Evolutionary conservation across 53 echinoderm and acorn worm genomes (phyloP).

Genomic region (Holothuria scabra): DNA sequence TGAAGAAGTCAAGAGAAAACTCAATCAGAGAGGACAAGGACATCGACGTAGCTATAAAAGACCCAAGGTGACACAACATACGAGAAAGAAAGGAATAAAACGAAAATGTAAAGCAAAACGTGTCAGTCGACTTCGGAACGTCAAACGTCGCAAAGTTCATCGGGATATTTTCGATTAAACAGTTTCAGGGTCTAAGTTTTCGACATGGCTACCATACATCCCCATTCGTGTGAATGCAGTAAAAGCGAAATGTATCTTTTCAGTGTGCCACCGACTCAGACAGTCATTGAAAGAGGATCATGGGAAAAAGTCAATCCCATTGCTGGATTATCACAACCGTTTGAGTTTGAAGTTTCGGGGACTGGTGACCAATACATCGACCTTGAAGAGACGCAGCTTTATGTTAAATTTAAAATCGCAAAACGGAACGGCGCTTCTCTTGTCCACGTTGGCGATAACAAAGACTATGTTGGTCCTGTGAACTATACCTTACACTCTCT

Average conservation of each 20-base stretch:
- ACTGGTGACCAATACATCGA: slow-evolving; percentile 60
- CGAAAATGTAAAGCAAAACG: too few relatives aligned
- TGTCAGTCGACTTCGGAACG: background rate
- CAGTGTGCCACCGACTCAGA: slow-evolving; percentile 53
- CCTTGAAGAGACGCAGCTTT: slow-evolving; percentile 50
- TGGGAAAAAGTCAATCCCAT: slow-evolving; percentile 5
- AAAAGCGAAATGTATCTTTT: slow-evolving; percentile 50
- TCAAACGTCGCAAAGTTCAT: background rate
- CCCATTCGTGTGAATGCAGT: slow-evolving; percentile 42
- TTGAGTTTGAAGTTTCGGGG: slow-evolving; percentile 47
- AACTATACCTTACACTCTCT: slow-evolving; percentile 40
- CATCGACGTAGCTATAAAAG: background rate
- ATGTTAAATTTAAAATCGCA: slow-evolving; percentile 51
- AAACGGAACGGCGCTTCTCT: slow-evolving; percentile 42
- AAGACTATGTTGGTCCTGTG: slow-evolving; percentile 50
- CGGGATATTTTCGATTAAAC: slow-evolving; percentile 18
- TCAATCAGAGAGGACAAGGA: slow-evolving; percentile 11
- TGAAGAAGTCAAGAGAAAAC: background rate
- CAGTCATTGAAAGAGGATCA: slow-evolving; percentile 19
- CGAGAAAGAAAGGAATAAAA: background rate
- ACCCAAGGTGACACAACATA: slow-evolving; percentile 27
- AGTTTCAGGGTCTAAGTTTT: background rate
- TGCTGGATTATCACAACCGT: slow-evolving; percentile 12
- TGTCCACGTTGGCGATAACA: background rate
- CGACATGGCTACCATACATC: slow-evolving; percentile 2